Base-by-base conservation (phyloP, 2,113 vertebrate species). In the Stegastes partitus region DNA sequence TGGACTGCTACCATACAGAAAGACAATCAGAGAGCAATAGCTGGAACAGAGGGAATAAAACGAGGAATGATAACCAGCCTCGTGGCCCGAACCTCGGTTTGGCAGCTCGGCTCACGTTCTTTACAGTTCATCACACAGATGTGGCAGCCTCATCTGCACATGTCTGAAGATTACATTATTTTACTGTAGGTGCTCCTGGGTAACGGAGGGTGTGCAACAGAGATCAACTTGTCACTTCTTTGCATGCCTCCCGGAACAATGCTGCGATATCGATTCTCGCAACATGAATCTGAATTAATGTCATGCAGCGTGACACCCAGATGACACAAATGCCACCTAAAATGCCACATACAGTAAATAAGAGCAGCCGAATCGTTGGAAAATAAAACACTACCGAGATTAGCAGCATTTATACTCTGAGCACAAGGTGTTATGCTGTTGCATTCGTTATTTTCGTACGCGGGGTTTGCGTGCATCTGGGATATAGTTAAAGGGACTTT, bases 401-500 rank as follows among this genome's bases (percentile, higher is more conserved):
- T 71, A 37, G 54, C 22, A 4, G 7, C 49, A 45, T 77, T 85
- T 82, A 49, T 61, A 72, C 79, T 63, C 74, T 23, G 79, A 89
- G 68, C 5, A 12, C 55, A 42, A 76, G 67, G 51, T 64, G 45
- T 72, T 75, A 34, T 44, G 50, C 81, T 66, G 49, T 73, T 65
- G 54, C 68, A 45, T 79, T 73, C 49, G 54, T 79, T 83, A 65
- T 75, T 69, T 49, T 28, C 45, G 18, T 70, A 25, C 31, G 63
- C 47, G 53, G 23, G 53, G 42, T 82, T 64, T 63, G 71, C 56
- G 22, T 81, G 73, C 83, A 74, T 78, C 34, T 78, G 86, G 85
- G 87, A 81, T 76, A 44, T 87, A 89, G 88, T 86, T 77, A 80
- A 80, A 76, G n/a, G 37, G 72, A 55, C 73, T 90, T 88, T 87